Evolutionary conservation across 37 sponge, comb jelly and placozoan species (phyloP).

Genomic region (Lycopodina hypogea): DNA sequence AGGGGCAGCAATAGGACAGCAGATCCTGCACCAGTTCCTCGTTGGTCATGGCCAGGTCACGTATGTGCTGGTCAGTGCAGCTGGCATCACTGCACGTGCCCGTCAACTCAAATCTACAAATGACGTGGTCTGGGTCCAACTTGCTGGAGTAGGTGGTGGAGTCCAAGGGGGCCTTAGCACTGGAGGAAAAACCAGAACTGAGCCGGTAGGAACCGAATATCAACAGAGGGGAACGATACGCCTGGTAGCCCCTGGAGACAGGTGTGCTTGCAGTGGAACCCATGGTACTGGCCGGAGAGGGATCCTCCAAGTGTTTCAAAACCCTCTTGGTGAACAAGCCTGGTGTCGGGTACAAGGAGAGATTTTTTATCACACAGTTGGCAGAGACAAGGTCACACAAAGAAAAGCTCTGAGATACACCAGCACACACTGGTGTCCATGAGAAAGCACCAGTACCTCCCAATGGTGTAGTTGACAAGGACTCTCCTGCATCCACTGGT

Average conservation of each 20-base stretch:
- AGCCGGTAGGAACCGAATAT: constrained; percentile 47
- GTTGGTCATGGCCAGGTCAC: constrained; percentile 16
- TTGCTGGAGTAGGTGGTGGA: constrained; percentile 49
- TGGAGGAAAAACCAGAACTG: constrained; percentile 27
- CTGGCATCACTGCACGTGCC: constrained; percentile 48
- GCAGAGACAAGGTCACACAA: not conserved
- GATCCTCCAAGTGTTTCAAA: not conserved
- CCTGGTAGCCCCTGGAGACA: not conserved
- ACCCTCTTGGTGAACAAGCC: not conserved
- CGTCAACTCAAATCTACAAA: constrained; percentile 55
- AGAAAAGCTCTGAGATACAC: not conserved
- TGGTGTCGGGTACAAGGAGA: not conserved
- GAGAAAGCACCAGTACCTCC: not conserved
- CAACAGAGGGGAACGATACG: constrained; percentile 50
- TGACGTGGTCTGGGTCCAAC: constrained; percentile 44
- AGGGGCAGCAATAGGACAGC: constrained; percentile 20
- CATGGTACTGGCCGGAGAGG: not conserved
- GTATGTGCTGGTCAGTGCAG: constrained; percentile 47
- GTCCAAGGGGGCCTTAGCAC: constrained; percentile 2
- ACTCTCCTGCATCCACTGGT: too few species aligned
- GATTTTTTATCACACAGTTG: not conserved
- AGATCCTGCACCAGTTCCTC: constrained; percentile 41
- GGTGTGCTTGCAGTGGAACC: not conserved
- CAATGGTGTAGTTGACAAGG: too few species aligned
- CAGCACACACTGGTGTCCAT: not conserved